Base-by-base conservation (phyloP, 2,888 invertebrate genomes). In the Ochropleura plecta region DNA sequence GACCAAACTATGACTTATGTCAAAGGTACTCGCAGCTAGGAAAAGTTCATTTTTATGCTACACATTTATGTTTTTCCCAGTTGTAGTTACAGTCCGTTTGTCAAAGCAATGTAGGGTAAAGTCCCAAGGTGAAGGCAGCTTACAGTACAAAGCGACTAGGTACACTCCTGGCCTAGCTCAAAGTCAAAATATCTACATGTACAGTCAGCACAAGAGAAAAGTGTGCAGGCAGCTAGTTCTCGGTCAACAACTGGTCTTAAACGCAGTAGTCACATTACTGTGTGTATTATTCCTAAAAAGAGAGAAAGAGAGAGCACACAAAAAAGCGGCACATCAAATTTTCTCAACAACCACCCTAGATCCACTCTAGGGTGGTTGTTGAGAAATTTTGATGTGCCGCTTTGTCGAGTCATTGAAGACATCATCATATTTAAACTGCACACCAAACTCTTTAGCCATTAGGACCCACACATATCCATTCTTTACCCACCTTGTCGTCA, bases 21-120 rank as follows among this genome's bases (percentile, higher is more conserved):
- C 6, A 14, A 18, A 49, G 16, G 7, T 53, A 48, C 20, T 30
- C 30, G 30, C 30, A n/a, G n/a, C n/a, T n/a, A 3, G 30, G 46
- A 4, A 55, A 30, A 59, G 10, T 76, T 66, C 44, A 7, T 16
- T 76, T 55, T 49, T 44, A 44, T 40, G 10, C 16, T 42, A 8
- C 14, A 9, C 3, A 12, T 77, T 46, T 20, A 60, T 75, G 49
- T 44, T 40, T 51, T n/a, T 46, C 20, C 20, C 12, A 77, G 12
- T 53, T 69, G 48, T 30, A 30, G 40, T 42, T 48, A 78, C 16
- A 18, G 12, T 30, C 30, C 30, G 60, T 55, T 49, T 44, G 30
- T 78, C 48, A 78, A 76, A 78, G 69, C 12, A 40, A 69, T 60
- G 70, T n/a, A 8, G 55, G 40, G n/a, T 67, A 16, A 48, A 48